Conservation (phyloP, 2,888 invertebrate species). For the Idaea dimidiata region DNA sequence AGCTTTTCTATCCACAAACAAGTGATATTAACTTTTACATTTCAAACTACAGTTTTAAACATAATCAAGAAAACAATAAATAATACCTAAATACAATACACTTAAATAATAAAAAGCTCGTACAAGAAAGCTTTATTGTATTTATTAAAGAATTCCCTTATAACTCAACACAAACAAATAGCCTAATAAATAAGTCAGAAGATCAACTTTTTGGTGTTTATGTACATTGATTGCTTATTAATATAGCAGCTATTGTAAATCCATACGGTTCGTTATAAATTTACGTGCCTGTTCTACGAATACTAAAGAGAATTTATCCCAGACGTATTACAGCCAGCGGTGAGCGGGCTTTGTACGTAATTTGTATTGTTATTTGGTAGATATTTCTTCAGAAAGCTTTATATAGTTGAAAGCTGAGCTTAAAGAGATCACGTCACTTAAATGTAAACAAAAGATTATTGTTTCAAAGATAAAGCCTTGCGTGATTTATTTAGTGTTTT, state of each 20-base stretch:
- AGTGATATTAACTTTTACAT: too few relatives aligned
- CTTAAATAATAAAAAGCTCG: too few relatives aligned
- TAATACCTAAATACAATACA: too few relatives aligned
- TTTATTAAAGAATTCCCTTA: too few relatives aligned
- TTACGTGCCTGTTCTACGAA: background rate
- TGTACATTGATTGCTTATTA: too few relatives aligned
- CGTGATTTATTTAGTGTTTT: background rate
- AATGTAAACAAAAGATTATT: background rate
- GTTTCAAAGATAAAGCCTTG: background rate
- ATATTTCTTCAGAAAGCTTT: background rate
- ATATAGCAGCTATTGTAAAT: background rate
- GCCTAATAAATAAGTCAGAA: too few relatives aligned
- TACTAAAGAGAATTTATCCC: background rate
- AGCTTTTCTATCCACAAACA: too few relatives aligned
- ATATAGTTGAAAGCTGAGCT: constrained; percentile 1
- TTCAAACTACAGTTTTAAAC: too few relatives aligned
- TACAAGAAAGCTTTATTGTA: too few relatives aligned
- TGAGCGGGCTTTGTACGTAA: background rate
- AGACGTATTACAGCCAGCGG: background rate
- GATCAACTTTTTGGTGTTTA: too few relatives aligned
- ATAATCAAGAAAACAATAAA: too few relatives aligned
- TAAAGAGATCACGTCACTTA: background rate
- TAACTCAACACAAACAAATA: too few relatives aligned
- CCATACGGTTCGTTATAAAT: background rate
- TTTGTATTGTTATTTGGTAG: background rate